Evolutionary conservation across 2,113 vertebrate genomes (phyloP), one percentile per base, ranked within the genome.

Genomic region (Anarrhichthys ocellatus): DNA sequence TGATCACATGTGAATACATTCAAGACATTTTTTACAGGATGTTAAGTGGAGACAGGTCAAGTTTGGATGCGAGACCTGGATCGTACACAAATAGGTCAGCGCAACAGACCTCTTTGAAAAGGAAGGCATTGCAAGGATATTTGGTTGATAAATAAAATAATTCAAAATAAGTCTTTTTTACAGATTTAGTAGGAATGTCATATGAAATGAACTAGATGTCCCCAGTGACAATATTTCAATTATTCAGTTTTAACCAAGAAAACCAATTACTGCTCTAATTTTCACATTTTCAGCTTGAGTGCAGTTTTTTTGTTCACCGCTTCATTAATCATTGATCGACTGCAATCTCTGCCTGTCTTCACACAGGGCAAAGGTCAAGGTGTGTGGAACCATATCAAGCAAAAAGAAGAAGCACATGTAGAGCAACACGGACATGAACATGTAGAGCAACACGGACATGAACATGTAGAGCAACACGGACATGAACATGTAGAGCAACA

Each of bases 321-420:
- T 73, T 73, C 83, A 94, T 94, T 92, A 94, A 95, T 95, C 82
- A 95, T 95, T 95, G 58, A 93, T 92, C 66, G 68, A 29, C 24
- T 73, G 85, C 78, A 89, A 90, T 86, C 87, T 85, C 82, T 63
- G 63, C 59, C 62, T 84, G 86, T 89, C 81, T 91, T 90, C 75
- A 88, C 81, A 89, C 59, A 38, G 89, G 79, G 83, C 90, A 94
- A 94, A 93, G 89, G 91, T 94, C 89, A 92, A 89, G 74, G 93
- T 87, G 81, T 77, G 68, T 58, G 1, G 54, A 65, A 68, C 59
- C 44, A 59, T 15, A 70, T 78, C 61, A 72, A 70, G 77, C 40
- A 76, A 32, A 82, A 67, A 52, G 56, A 68, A 82, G 44, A 32
- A 71, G 79, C 81, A 67, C 61, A 81, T 18, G 29, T 15, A 9